phyloP scores from a whole-genome alignment of 2,113 vertebrate genomes.

The Colius striatus region DNA sequence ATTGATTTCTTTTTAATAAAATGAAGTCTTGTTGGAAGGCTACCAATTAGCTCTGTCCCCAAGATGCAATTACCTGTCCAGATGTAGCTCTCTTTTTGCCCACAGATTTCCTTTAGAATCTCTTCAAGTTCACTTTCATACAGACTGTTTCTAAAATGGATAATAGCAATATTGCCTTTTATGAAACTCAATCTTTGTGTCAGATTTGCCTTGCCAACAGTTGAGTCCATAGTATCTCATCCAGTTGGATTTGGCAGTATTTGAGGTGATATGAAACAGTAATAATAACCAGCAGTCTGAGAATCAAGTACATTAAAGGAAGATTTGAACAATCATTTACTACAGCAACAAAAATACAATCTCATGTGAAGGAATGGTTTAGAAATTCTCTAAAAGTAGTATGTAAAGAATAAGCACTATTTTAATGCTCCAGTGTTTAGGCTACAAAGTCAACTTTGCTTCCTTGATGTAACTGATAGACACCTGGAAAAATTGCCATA shows the following conservation, averaged over 20 bases:
- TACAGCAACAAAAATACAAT: neutral
- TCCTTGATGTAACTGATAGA: neutral
- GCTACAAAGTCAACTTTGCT: neutral
- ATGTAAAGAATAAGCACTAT: neutral
- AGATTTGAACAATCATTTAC: neutral
- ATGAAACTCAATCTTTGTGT: accelerated
- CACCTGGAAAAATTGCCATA: neutral
- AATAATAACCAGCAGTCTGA: neutral
- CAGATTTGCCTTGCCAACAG: neutral
- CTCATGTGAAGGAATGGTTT: neutral
- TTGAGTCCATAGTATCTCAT: neutral
- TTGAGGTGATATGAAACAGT: neutral
- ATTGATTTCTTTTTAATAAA: neutral
- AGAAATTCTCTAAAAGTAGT: neutral
- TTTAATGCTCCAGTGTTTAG: neutral
- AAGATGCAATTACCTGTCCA: neutral
- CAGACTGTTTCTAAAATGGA: neutral
- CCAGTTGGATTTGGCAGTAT: neutral
- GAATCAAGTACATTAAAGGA: neutral
- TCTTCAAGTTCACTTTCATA: neutral
- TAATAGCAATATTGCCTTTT: neutral
- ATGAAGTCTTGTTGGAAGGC: neutral
- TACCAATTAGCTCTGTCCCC: neutral
- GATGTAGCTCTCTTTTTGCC: neutral
- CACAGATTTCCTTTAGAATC: neutral